Evolutionary conservation across 2,888 invertebrate genomes (phyloP), one percentile per base, ranked within the genome.

Genomic region (Eupithecia vulgata): DNA sequence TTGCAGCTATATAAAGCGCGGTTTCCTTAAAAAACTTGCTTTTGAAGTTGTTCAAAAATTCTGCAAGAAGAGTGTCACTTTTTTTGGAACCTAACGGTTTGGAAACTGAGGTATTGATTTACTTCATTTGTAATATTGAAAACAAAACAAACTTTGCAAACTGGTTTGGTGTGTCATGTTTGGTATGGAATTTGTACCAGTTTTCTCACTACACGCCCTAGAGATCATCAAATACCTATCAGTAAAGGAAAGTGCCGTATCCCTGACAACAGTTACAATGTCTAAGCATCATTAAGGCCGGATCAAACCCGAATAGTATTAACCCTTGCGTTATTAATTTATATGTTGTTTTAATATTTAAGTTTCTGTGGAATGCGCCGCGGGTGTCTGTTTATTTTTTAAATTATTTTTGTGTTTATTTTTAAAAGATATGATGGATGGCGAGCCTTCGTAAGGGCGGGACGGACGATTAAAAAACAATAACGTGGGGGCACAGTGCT

Each of bases 391-490:
- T 85, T 87, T 72, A 68, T 73, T 74, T 78, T 78, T 73, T 66
- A 21, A 21, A 65, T 65, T 65, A 13, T 35, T 65, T 40, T 40
- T 37, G 37, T 21, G 68, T 70, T 72, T 75, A 75, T 77, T 75
- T 75, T 73, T 66, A 67, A 61, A 80, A 78, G 81, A 70, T 79
- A 89, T 93, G 94, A 94, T 93, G 89, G 91, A 93, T 93, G 91
- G 84, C 82, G 84, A 82, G 81, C 85, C 88, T 87, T 86, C 81
- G 84, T 82, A 84, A 87, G 89, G 91, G 91, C 90, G 92, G 92
- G 86, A 78, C 88, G 83, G 84, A 59, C 88, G 86, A 93, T 94
- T 94, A 94, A 91, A 94, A 93, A 92, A 94, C 94, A 93, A 94
- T 94, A 94, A 94, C 87, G 84, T 86, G 86, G 85, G n/a, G 85